These are phyloP conservation scores for Glaucidium brasilianum DNA, from an alignment of 2,113 vertebrate species.

Conservation along the genomic window DNA sequence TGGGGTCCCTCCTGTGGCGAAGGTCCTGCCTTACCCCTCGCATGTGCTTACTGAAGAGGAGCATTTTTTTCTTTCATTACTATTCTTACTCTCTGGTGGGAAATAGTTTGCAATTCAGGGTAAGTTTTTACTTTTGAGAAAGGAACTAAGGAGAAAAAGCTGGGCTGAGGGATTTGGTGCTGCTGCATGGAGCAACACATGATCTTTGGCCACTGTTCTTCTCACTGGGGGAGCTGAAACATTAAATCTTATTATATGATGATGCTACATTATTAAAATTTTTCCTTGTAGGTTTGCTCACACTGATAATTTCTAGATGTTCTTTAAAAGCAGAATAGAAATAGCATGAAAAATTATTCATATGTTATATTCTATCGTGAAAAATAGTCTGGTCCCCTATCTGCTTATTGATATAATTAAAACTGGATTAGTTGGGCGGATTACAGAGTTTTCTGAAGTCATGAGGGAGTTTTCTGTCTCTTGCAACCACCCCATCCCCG, in stretches of 20 bases:
- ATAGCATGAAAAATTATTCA: conserved; percentile 18
- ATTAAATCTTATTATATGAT: background rate
- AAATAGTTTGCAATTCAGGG: background rate
- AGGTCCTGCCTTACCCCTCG: no score
- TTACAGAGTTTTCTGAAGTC: conserved; percentile 39
- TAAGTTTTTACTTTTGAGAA: background rate
- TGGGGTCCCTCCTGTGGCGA: background rate
- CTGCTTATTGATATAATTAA: conserved; percentile 58
- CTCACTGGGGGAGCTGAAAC: background rate
- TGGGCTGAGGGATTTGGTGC: background rate
- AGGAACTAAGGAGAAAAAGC: background rate
- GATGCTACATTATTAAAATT: conserved; percentile 8
- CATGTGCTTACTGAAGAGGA: background rate
- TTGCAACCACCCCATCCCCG: background rate
- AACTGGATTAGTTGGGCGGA: conserved; percentile 33
- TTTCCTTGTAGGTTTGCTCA: conserved; percentile 39
- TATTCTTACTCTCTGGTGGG: background rate
- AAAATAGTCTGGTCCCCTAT: conserved; percentile 14
- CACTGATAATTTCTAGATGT: conserved; percentile 20
- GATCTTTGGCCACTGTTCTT: background rate
- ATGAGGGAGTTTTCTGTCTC: background rate
- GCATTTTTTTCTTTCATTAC: background rate
- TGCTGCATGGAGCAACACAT: background rate
- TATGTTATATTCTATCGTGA: conserved; percentile 1
- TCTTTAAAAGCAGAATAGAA: conserved; percentile 36